phyloP scores from a whole-genome alignment of 1,140 invertebrate species.

The Ephestia elutella region DNA sequence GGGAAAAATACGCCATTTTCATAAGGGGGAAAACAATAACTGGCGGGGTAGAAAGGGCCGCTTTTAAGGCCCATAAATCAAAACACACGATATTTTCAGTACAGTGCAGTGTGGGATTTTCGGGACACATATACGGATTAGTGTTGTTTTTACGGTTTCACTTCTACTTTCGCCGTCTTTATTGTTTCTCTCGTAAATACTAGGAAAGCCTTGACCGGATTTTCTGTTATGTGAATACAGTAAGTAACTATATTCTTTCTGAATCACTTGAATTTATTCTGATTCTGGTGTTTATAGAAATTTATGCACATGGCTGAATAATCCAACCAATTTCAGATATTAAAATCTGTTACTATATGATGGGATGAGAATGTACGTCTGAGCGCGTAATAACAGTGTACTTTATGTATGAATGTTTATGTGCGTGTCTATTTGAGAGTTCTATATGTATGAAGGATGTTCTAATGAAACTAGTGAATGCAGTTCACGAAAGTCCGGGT shows the following conservation, averaged over 20 bases:
- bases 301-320: too few species aligned
- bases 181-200: conserved; percentile 44
- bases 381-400: too few species aligned
- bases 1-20: conserved; percentile 63
- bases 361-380: too few species aligned
- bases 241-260: too few species aligned
- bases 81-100: conserved; percentile 65
- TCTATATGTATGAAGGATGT: too few species aligned
- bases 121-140: conserved; percentile 59
- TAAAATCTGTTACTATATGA: too few species aligned
- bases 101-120: conserved; percentile 51
- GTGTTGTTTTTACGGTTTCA: conserved; percentile 66
- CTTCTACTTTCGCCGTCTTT: conserved; percentile 55
- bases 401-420: too few species aligned
- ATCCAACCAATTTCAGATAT: too few species aligned
- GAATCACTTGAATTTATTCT: too few species aligned
- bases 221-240: background rate
- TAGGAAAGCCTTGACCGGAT: conserved; percentile 16
- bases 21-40: conserved; percentile 70
- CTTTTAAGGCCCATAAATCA: conserved; percentile 70
- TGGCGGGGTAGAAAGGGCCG: conserved; percentile 55
- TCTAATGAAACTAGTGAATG: too few species aligned
- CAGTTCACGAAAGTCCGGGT: too few species aligned
- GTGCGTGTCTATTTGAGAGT: too few species aligned
- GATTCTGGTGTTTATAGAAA: background rate